Base-by-base conservation (phyloP, 1,140 invertebrate species). In the Holcopasites calliopsidis region DNA sequence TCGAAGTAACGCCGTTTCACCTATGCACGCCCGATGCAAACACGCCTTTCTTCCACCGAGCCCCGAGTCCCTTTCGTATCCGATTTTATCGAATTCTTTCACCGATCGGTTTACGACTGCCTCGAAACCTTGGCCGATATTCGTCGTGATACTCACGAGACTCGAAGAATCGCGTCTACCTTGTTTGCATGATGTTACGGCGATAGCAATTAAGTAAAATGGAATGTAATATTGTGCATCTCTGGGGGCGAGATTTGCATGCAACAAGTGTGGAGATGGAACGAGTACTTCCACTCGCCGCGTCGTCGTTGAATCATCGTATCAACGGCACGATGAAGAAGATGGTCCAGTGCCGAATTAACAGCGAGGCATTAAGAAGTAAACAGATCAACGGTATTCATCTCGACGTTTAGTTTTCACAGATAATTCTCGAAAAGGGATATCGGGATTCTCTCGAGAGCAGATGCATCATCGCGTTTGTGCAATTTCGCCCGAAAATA, bases 1-100 rank as follows among this genome's bases (percentile, higher is more conserved):
- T 74, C 60, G 55, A 69, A 38, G 31, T 49, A 72, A 72, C 50
- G n/a, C 28, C 18, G 33, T 77, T 77, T 80, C 77, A 69, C 44
- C 62, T 68, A 64, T 44, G 62, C 58, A n/a, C n/a, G n/a, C n/a
- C n/a, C 47, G 11, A 47, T 60, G 26, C 11, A 11, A 44, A 49
- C 54, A 23, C 10, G 21, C 44, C 3, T 70, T 54, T 26, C 47
- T 42, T 72, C 38, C 44, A 11, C 13, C 21, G 18, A 13, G 7
- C 58, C 0, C 16, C 23, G 8, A 28, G 26, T 52, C 16, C 5
- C 10, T 33, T 8, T 21, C 11, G 16, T 10, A 16, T 31, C 21
- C 18, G n/a, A 47, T 23, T 49, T 10, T 35, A 21, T 21, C 2
- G 10, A 2, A 21, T 35, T 50, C 31, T 26, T 49, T 31, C 28